phyloP scores from a whole-genome alignment of 2,888 invertebrate species.

The Xiphydria camelus region DNA sequence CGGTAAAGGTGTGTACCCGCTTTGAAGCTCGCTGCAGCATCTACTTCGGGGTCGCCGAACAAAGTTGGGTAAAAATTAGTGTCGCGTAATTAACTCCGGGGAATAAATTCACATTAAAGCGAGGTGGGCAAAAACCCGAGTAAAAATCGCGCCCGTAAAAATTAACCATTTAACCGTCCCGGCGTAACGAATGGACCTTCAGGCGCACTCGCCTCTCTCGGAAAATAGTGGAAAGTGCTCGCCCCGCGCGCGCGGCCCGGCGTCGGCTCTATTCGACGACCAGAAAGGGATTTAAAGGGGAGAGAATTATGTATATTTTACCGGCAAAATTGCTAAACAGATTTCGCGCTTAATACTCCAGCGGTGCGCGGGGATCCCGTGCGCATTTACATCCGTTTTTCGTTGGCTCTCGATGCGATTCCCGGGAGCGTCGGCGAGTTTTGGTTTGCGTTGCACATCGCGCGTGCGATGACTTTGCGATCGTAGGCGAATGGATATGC shows the following conservation, averaged over 20 bases:
- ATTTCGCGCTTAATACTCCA: constrained; percentile 19
- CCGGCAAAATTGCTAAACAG: constrained; percentile 20
- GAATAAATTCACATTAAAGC: constrained; percentile 53
- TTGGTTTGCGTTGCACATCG: too few species aligned
- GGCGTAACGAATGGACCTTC: constrained; percentile 48
- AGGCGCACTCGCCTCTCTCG: constrained; percentile 35
- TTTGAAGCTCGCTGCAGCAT: too few species aligned
- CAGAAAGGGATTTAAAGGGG: constrained; percentile 3
- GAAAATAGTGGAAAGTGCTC: constrained; percentile 28
- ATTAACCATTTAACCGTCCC: constrained; percentile 49
- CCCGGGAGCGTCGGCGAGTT: too few species aligned
- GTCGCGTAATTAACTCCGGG: constrained; percentile 53
- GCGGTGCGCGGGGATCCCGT: too few species aligned
- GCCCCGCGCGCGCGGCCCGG: constrained; percentile 2
- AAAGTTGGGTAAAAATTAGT: constrained; percentile 52
- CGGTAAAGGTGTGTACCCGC: too few species aligned
- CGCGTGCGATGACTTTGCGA: too few species aligned
- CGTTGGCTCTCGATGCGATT: too few species aligned
- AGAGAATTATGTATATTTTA: constrained; percentile 13
- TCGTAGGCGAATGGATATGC: too few species aligned
- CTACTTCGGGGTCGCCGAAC: too few species aligned
- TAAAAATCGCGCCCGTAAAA: constrained; percentile 49
- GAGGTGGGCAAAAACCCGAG: constrained; percentile 24
- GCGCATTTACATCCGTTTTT: too few species aligned
- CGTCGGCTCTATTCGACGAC: neutral